These are phyloP conservation scores for Henricia sp. DNA, from an alignment of 53 echinoderm and acorn worm species.

Conservation along the genomic window DNA sequence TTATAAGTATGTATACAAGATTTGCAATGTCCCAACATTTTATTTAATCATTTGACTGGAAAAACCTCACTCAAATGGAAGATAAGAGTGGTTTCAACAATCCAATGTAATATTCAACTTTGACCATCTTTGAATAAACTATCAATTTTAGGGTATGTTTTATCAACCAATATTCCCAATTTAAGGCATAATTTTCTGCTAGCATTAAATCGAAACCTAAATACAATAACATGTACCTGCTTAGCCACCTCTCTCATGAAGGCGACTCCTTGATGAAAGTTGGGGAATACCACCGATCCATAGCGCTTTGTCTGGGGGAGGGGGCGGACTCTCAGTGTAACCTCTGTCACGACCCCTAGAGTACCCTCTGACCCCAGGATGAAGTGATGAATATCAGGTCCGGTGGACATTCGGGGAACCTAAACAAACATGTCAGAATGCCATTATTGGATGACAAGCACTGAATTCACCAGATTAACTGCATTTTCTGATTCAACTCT, in stretches of 20 bases:
- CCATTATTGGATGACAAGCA: neutral
- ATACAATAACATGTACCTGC: conserved; percentile 91
- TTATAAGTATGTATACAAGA: no score
- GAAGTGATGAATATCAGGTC: conserved; percentile 94
- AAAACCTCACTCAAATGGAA: no score
- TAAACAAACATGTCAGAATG: neutral
- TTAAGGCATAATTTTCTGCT: no score
- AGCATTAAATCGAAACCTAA: no score
- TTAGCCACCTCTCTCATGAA: conserved; percentile 95
- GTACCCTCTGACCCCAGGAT: conserved; percentile 98
- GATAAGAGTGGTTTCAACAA: no score
- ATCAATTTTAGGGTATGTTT: no score
- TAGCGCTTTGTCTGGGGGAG: conserved; percentile 81
- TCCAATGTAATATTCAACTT: no score
- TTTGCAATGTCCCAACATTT: no score
- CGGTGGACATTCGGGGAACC: conserved; percentile 97
- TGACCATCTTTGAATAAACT: no score
- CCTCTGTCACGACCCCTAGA: conserved; percentile 94
- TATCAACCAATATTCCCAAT: no score
- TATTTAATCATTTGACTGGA: no score
- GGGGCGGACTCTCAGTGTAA: conserved; percentile 88
- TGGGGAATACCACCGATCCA: conserved; percentile 96
- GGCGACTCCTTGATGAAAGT: conserved; percentile 88
- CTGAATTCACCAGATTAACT: neutral
- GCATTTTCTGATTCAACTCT: no score